Evolutionary conservation across 2,797 vertebrate species (phyloP).

Genomic region (Tiaroga cobitis): DNA sequence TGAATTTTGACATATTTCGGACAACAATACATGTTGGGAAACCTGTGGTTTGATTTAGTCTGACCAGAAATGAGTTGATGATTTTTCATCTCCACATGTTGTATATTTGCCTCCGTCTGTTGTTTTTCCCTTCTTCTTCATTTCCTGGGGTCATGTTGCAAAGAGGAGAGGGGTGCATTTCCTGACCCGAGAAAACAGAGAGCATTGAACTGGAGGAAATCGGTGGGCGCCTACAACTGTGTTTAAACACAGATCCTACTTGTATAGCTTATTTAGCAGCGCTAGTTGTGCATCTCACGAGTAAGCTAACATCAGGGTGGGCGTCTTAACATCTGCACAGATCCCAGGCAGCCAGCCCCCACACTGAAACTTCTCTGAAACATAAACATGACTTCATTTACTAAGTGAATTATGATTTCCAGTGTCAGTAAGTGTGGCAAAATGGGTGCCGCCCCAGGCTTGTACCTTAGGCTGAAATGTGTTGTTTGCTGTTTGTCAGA

Average conservation of each 20-base stretch:
- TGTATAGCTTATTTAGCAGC: conserved; percentile 25
- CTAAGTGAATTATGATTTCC: conserved; percentile 49
- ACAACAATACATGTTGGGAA: conserved; percentile 26
- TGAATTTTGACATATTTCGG: background rate
- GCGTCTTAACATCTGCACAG: conserved; percentile 39
- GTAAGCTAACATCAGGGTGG: conserved; percentile 35
- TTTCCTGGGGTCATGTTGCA: conserved; percentile 56
- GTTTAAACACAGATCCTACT: conserved; percentile 31
- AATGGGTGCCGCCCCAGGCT: conserved; percentile 32
- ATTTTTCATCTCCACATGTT: conserved; percentile 37
- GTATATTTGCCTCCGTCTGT: conserved; percentile 43
- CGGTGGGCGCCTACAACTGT: conserved; percentile 38
- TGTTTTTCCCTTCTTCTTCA: conserved; percentile 38
- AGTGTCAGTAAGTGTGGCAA: conserved; percentile 19
- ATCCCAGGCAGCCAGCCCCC: conserved; percentile 38
- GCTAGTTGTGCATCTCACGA: conserved; percentile 19
- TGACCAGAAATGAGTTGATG: conserved; percentile 24
- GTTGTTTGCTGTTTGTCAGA: conserved; percentile 26
- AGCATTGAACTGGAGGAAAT: conserved; percentile 32
- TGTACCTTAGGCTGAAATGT: conserved; percentile 31
- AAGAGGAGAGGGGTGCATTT: conserved; percentile 43
- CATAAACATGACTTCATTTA: conserved; percentile 50
- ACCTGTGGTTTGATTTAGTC: background rate
- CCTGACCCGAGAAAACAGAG: conserved; percentile 49
- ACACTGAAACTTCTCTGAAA: conserved; percentile 38